phyloP scores from a whole-genome alignment of 1,140 invertebrate species.

The Drepana arcuata region DNA sequence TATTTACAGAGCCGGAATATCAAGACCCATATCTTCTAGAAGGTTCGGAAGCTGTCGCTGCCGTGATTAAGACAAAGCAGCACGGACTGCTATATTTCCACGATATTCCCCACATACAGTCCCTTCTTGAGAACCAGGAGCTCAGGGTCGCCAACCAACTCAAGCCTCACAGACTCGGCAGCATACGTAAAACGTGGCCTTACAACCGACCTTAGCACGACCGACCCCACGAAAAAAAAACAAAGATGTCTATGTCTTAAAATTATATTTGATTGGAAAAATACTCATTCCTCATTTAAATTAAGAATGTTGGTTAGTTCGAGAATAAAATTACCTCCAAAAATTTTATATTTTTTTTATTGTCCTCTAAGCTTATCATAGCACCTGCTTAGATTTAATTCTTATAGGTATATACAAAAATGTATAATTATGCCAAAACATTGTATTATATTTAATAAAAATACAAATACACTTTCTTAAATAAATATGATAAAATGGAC shows the following conservation, averaged over 20 bases:
- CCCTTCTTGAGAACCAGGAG: conserved; percentile 74
- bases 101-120: conserved; percentile 75
- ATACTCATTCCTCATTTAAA: no score
- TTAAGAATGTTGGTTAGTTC: no score
- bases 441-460: no score
- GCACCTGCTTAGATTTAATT: no score
- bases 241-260: conserved; percentile 2
- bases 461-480: no score
- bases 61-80: conserved; percentile 62
- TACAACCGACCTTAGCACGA: conserved; percentile 63
- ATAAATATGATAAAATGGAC: no score
- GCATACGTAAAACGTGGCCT: conserved; percentile 73
- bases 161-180: conserved; percentile 72
- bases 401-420: no score
- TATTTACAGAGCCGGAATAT: conserved; percentile 21
- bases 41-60: conserved; percentile 67
- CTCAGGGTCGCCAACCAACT: conserved; percentile 73
- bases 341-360: no score
- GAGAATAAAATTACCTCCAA: no score
- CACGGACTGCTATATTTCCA: conserved; percentile 75
- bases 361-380: no score
- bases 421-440: no score
- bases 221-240: background rate
- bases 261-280: conserved; percentile 2
- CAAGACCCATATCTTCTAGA: conserved; percentile 71